Conservation (phyloP, 2,113 vertebrate species). For the Riparia riparia region DNA sequence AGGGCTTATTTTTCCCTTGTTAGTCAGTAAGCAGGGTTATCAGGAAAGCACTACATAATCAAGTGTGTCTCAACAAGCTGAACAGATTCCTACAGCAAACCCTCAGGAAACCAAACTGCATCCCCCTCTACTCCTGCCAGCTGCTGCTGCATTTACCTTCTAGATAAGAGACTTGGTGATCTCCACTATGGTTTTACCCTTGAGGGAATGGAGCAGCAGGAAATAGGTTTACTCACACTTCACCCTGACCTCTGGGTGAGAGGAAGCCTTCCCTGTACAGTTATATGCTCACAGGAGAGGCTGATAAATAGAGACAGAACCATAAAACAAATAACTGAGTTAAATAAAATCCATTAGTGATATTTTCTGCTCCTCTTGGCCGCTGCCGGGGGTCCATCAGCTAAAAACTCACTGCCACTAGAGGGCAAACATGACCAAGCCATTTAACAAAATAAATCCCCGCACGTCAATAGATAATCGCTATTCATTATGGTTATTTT, state of each 20-base stretch:
- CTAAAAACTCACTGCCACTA: not conserved
- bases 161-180: not conserved
- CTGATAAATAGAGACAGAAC: not conserved
- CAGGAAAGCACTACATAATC: not conserved
- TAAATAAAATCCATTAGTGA: not conserved
- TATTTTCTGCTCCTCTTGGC: not conserved
- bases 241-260: not conserved
- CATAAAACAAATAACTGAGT: not conserved
- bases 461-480: not conserved
- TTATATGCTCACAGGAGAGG: not conserved
- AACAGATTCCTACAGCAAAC: not conserved
- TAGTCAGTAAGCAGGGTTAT: not conserved
- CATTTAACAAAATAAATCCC: not conserved
- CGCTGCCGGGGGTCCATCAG: not conserved
- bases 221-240: not conserved
- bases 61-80: not conserved
- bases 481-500: not conserved
- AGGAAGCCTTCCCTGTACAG: not conserved
- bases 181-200: not conserved
- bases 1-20: not conserved
- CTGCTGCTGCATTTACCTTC: not conserved
- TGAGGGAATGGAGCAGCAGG: not conserved
- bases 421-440: constrained; percentile 26
- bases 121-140: not conserved
- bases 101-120: not conserved